Evolutionary conservation across 2,797 vertebrate species (phyloP).

Genomic region (Ispidina picta): DNA sequence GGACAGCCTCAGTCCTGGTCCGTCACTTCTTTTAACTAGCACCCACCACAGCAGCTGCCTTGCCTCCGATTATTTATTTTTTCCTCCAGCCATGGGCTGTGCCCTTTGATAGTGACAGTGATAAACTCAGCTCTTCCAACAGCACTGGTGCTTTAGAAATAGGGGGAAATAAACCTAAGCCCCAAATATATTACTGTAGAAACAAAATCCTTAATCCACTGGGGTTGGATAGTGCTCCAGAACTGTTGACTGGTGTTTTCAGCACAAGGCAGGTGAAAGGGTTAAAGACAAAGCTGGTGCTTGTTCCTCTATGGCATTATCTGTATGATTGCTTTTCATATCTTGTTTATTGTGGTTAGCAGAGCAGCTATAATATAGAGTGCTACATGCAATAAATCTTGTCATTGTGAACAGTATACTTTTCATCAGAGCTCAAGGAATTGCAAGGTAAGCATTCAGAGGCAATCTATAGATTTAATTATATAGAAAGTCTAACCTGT

Average conservation of each 20-base stretch:
- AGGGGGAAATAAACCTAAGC: neutral
- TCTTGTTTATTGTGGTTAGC: constrained; percentile 73
- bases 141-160: neutral
- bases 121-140: neutral
- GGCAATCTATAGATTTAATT: constrained; percentile 63
- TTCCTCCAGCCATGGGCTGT: neutral
- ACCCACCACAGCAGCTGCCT: neutral
- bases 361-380: constrained; percentile 65
- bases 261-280: constrained; percentile 32
- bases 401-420: constrained; percentile 10
- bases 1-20: neutral
- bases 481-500: constrained; percentile 32
- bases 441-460: constrained; percentile 64
- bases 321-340: constrained; percentile 73
- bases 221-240: neutral
- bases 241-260: neutral
- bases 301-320: constrained; percentile 51
- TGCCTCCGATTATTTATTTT: neutral
- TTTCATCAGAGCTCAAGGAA: constrained; percentile 55
- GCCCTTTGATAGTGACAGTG: neutral
- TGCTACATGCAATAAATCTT: constrained; percentile 74
- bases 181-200: neutral
- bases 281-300: constrained; percentile 43
- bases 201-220: neutral
- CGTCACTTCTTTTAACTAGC: neutral